These are phyloP conservation scores for Polymixis flavicincta DNA, from an alignment of 2,888 invertebrate species.

Conservation along the genomic window DNA sequence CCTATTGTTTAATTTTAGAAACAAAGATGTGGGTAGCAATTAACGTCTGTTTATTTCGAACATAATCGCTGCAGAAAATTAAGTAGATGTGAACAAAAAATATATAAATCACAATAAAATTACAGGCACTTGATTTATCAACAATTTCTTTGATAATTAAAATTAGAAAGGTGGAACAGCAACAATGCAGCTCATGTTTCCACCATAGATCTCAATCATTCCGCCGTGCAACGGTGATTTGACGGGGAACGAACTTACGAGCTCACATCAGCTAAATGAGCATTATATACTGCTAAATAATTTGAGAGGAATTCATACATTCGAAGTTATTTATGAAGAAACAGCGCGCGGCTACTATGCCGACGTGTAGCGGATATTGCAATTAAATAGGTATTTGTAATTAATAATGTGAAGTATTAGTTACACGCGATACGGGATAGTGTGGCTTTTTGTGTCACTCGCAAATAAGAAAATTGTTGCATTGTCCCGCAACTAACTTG, in stretches of 20 bases:
- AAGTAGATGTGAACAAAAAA: slow-evolving; percentile 28
- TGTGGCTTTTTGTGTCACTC: slow-evolving; percentile 63
- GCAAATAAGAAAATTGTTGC: slow-evolving; percentile 40
- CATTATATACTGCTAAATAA: slow-evolving; percentile 62
- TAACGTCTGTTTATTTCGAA: slow-evolving; percentile 20
- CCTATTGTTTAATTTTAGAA: slow-evolving; percentile 2
- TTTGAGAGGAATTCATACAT: slow-evolving; percentile 64
- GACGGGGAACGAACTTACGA: slow-evolving; percentile 54
- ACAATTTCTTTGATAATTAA: slow-evolving; percentile 47
- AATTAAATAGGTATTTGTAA: slow-evolving; percentile 80
- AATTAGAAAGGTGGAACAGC: slow-evolving; percentile 33
- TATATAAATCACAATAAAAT: slow-evolving; percentile 37
- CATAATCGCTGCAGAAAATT: slow-evolving; percentile 29
- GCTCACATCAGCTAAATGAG: slow-evolving; percentile 59
- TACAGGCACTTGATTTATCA: slow-evolving; percentile 48
- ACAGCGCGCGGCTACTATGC: slow-evolving; percentile 52
- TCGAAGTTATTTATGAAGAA: slow-evolving; percentile 60
- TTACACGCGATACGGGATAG: slow-evolving; percentile 65
- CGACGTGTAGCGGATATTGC: slow-evolving; percentile 67
- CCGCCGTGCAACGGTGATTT: slow-evolving; percentile 39
- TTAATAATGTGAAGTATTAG: slow-evolving; percentile 72
- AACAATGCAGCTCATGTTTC: slow-evolving; percentile 32
- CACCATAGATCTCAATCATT: slow-evolving; percentile 57
- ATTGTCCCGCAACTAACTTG: slow-evolving; percentile 38
- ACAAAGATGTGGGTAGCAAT: slow-evolving; percentile 13